Evolutionary conservation across 1,140 invertebrate species (phyloP).

Genomic region (Ylistrum balloti): DNA sequence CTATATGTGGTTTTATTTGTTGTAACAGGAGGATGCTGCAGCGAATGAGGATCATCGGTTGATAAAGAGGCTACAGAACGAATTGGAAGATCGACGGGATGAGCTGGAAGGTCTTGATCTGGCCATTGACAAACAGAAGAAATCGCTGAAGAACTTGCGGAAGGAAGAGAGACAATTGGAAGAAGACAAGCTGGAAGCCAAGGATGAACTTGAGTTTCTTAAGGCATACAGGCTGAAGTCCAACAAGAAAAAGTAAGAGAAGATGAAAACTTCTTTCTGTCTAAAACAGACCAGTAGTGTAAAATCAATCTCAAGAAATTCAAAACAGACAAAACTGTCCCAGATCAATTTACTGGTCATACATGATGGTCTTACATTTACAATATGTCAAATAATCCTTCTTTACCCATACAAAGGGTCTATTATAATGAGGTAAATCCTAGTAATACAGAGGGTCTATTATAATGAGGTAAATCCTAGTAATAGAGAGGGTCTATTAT

Average conservation of each 20-base stretch:
- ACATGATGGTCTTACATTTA: too few relatives aligned
- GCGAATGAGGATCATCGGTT: slow-evolving; percentile 15
- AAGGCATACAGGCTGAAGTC: slow-evolving; percentile 66
- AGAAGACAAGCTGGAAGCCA: slow-evolving; percentile 68
- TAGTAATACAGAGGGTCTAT: too few relatives aligned
- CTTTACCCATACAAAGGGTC: too few relatives aligned
- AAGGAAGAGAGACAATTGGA: slow-evolving; percentile 73
- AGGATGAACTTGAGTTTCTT: slow-evolving; percentile 71
- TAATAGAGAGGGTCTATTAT: too few relatives aligned
- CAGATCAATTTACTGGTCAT: too few relatives aligned
- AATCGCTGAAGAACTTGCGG: slow-evolving; percentile 73
- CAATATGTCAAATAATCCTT: too few relatives aligned
- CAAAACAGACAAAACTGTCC: too few relatives aligned
- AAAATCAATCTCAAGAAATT: too few relatives aligned
- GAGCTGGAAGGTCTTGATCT: slow-evolving; percentile 80
- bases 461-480: too few relatives aligned
- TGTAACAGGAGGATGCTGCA: slow-evolving; percentile 68
- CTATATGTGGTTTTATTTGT: background rate
- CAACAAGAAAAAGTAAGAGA: slow-evolving; percentile 58
- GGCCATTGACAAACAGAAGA: slow-evolving; percentile 81
- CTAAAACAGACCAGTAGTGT: too few relatives aligned
- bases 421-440: too few relatives aligned
- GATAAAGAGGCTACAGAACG: slow-evolving; percentile 1
- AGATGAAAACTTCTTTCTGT: too few relatives aligned
- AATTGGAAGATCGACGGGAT: slow-evolving; percentile 66